phyloP scores from a whole-genome alignment of 2,888 invertebrate species.

The Schizotus pectinicornis region DNA sequence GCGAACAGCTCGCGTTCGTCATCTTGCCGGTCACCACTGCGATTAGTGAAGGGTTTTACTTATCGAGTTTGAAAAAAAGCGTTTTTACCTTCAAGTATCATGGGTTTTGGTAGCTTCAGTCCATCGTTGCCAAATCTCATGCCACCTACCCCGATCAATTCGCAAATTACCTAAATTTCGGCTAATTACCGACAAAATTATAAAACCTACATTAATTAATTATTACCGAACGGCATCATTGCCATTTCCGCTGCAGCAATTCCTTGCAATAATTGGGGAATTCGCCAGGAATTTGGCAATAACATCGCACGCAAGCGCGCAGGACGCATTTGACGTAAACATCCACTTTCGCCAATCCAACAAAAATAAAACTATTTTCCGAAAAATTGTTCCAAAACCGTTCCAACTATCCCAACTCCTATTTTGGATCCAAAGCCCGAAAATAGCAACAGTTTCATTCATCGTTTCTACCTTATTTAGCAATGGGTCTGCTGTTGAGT shows the following conservation, averaged over 20 bases:
- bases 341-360: background rate
- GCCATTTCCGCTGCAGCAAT: too few species aligned
- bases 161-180: too few species aligned
- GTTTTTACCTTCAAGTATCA: slow-evolving; percentile 8
- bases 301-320: background rate
- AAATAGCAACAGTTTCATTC: background rate
- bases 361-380: background rate
- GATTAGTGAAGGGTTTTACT: too few species aligned
- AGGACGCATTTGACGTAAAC: slow-evolving; percentile 4
- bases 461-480: background rate
- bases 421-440: too few species aligned
- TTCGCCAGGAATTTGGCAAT: slow-evolving; percentile 4
- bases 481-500: too few species aligned
- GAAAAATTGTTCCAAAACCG: too few species aligned
- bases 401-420: too few species aligned
- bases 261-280: too few species aligned
- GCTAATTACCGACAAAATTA: too few species aligned
- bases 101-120: background rate
- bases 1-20: slow-evolving; percentile 69
- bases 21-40: slow-evolving; percentile 26
- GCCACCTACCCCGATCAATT: background rate
- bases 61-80: background rate
- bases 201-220: too few species aligned
- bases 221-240: too few species aligned
- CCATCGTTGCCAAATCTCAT: slow-evolving; percentile 1